These are phyloP conservation scores for Pandemis corylana DNA, from an alignment of 2,888 invertebrate genomes.

Conservation along the genomic window DNA sequence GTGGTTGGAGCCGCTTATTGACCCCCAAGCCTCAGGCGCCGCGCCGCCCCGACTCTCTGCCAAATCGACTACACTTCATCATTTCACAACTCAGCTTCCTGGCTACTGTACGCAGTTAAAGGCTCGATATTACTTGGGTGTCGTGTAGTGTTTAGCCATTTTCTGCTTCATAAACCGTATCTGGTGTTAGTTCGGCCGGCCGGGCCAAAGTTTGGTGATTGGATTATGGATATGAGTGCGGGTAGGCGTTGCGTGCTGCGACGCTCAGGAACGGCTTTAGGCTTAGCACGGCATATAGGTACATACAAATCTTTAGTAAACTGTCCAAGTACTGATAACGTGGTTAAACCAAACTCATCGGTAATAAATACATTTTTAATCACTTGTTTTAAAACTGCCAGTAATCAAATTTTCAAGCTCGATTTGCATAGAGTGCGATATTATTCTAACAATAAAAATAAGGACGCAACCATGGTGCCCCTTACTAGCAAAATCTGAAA, in stretches of 20 bases:
- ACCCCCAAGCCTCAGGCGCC: constrained; percentile 68
- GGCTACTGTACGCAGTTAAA: constrained; percentile 71
- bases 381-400: background rate
- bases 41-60: constrained; percentile 67
- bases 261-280: background rate
- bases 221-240: constrained; percentile 23
- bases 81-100: constrained; percentile 69
- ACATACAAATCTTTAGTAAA: background rate
- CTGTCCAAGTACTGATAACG: background rate
- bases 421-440: constrained; percentile 44
- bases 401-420: background rate
- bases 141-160: constrained; percentile 69
- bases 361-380: background rate
- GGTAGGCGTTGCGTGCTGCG: background rate
- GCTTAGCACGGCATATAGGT: background rate
- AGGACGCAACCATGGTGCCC: constrained; percentile 69
- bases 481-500: constrained; percentile 76
- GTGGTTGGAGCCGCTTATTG: constrained; percentile 60
- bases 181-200: constrained; percentile 42
- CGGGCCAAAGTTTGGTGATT: constrained; percentile 39
- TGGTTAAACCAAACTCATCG: background rate
- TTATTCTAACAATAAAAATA: constrained; percentile 71
- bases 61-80: constrained; percentile 76
- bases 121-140: constrained; percentile 64
- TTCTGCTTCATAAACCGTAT: constrained; percentile 70